Evolutionary conservation across 2,113 vertebrate genomes (phyloP).

Genomic region (Protomyctophum bolini): DNA sequence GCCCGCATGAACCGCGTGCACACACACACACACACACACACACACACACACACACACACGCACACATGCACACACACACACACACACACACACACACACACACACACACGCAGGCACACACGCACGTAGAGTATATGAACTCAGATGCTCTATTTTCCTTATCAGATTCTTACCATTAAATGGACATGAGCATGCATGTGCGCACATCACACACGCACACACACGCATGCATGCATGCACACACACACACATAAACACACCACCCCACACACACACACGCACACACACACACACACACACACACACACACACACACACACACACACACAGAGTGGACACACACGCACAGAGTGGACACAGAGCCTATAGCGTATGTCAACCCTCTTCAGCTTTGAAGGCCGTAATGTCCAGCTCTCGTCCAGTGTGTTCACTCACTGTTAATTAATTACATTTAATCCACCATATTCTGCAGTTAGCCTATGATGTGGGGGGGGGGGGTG

Average conservation of each 20-base stretch:
- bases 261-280: not conserved
- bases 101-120: constrained; percentile 18
- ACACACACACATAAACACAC: not conserved
- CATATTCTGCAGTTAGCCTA: constrained; percentile 54
- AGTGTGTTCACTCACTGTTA: constrained; percentile 54
- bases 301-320: constrained; percentile 23
- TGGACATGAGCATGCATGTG: constrained; percentile 23
- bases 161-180: not conserved
- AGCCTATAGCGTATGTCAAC: constrained; percentile 3
- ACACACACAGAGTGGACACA: constrained; percentile 17
- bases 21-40: constrained; percentile 25
- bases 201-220: constrained; percentile 10
- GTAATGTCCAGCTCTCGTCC: constrained; percentile 55
- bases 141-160: not conserved
- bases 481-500: constrained; percentile 15
- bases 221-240: not conserved
- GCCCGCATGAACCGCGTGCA: not conserved
- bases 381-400: constrained; percentile 46
- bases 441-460: constrained; percentile 62
- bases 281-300: constrained; percentile 15
- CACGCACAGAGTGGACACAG: not conserved
- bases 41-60: constrained; percentile 21
- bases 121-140: constrained; percentile 2
- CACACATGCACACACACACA: constrained; percentile 10
- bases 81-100: constrained; percentile 8